These are phyloP conservation scores for Speoplatyrhinus poulsoni DNA, from an alignment of 2,113 vertebrate species.

Conservation along the genomic window DNA sequence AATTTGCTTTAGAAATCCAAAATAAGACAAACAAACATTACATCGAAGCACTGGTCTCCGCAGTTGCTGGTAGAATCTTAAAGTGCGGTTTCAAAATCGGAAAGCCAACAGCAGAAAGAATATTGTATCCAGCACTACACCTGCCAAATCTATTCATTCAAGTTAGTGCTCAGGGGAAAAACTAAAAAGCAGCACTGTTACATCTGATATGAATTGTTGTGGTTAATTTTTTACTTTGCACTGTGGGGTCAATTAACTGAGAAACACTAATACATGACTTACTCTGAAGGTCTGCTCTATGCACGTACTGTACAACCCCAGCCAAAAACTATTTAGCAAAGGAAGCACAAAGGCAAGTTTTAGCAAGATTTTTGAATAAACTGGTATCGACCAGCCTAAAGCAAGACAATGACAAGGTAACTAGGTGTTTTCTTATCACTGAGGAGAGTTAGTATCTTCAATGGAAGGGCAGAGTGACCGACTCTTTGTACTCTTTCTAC, in stretches of 20 bases:
- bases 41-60: slow-evolving; percentile 15
- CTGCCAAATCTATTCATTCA: slow-evolving; percentile 24
- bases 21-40: slow-evolving; percentile 13
- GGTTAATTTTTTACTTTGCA: too few species aligned
- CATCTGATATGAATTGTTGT: too few species aligned
- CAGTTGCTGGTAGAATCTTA: slow-evolving; percentile 40
- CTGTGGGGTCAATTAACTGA: too few species aligned
- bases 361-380: slow-evolving; percentile 1
- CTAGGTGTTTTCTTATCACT: slow-evolving; percentile 41
- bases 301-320: not conserved
- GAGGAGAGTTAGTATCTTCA: slow-evolving; percentile 40
- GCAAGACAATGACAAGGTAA: slow-evolving; percentile 36
- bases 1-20: slow-evolving; percentile 17
- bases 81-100: slow-evolving; percentile 38
- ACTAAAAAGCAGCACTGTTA: too few species aligned
- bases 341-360: slow-evolving; percentile 39
- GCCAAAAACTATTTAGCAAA: slow-evolving; percentile 6
- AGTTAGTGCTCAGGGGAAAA: not conserved
- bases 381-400: slow-evolving; percentile 30
- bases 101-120: slow-evolving; percentile 25
- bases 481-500: slow-evolving; percentile 7
- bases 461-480: slow-evolving; percentile 46
- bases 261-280: too few species aligned
- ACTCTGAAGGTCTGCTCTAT: too few species aligned
- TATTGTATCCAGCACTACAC: slow-evolving; percentile 53